A percentile compares a stretch with the other conserved stretches of the same genome.
Evolutionary conservation across 1,140 invertebrate genomes (phyloP).

Genomic region (Drosophila pseudoananassae): DNA sequence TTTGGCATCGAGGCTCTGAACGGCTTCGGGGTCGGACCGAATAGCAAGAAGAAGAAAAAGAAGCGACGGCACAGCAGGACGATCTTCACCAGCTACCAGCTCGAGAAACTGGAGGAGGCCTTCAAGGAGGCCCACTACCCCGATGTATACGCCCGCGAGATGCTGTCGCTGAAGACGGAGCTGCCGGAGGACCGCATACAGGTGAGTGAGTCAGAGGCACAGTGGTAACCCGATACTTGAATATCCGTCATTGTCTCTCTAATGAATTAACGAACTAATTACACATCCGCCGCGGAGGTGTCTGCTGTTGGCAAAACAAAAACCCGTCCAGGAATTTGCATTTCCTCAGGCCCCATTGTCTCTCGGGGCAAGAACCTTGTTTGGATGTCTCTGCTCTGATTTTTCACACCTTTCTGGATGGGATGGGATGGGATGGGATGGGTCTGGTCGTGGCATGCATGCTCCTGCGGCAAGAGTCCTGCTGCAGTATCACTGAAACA

Average conservation of each 20-base stretch:
- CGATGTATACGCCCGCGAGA: slow-evolving; percentile 98
- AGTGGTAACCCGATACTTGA: slow-evolving; percentile 6
- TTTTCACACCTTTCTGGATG: slow-evolving; percentile 71
- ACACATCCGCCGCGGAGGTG: slow-evolving; percentile 71
- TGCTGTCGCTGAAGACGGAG: slow-evolving; percentile 98
- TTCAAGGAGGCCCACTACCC: slow-evolving; percentile 99
- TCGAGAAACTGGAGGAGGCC: slow-evolving; percentile 99
- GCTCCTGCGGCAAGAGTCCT: slow-evolving; percentile 33
- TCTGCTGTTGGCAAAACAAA: slow-evolving; percentile 81
- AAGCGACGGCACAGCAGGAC: slow-evolving; percentile 94
- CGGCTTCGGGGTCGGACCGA: slow-evolving; percentile 84
- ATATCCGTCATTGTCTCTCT: slow-evolving; percentile 15
- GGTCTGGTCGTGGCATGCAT: slow-evolving; percentile 10
- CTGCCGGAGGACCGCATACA: slow-evolving; percentile 99
- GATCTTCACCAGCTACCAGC: slow-evolving; percentile 98
- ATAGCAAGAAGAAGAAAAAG: slow-evolving; percentile 95
- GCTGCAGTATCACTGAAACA: slow-evolving; percentile 21
- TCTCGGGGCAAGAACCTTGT: slow-evolving; percentile 49
- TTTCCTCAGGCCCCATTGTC: slow-evolving; percentile 58
- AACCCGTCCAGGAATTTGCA: slow-evolving; percentile 60
- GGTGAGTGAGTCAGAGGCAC: slow-evolving; percentile 87
- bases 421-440: not conserved
- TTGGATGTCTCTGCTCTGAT: slow-evolving; percentile 69
- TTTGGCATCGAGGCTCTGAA: slow-evolving; percentile 87
- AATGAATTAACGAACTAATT: slow-evolving; percentile 76